These are phyloP conservation scores for Cyprinodon variegatus DNA, from an alignment of 2,113 vertebrate species.

Conservation along the genomic window DNA sequence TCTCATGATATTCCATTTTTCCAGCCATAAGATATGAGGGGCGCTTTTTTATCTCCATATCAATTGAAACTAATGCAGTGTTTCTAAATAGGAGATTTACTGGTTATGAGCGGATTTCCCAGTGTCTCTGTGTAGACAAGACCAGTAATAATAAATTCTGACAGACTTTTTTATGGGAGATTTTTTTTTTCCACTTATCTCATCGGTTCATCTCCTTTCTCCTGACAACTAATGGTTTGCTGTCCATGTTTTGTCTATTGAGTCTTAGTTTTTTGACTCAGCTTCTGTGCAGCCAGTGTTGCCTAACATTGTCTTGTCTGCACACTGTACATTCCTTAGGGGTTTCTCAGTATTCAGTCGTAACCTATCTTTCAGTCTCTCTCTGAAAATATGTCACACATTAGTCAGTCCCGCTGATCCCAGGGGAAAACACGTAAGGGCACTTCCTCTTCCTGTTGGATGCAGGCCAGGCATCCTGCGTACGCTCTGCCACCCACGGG, in stretches of 20 bases:
- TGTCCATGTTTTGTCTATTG: conserved; percentile 26
- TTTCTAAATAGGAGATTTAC: conserved; percentile 25
- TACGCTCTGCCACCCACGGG: conserved; percentile 36
- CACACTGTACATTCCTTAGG: conserved; percentile 61
- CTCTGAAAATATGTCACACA: conserved; percentile 34
- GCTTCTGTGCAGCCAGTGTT: conserved; percentile 26
- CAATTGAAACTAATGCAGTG: conserved; percentile 24
- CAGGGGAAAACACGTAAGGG: conserved; percentile 45
- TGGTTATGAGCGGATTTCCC: conserved; percentile 55
- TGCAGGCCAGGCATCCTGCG: conserved; percentile 45
- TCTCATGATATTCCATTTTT: neutral
- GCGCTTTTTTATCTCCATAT: conserved; percentile 9
- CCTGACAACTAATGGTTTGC: conserved; percentile 13
- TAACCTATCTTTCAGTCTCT: conserved; percentile 19
- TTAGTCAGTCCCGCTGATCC: conserved; percentile 50
- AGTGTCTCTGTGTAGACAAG: conserved; percentile 38
- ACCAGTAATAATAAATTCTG: conserved; percentile 24
- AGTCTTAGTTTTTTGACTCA: conserved; percentile 51
- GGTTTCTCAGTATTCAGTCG: conserved; percentile 50
- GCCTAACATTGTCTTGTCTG: conserved; percentile 44
- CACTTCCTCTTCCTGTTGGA: conserved; percentile 72
- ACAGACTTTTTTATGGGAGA: conserved; percentile 41
- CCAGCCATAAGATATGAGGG: neutral
- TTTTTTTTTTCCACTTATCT: conserved; percentile 42
- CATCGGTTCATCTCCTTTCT: conserved; percentile 25